A percentile compares a stretch with the other conserved stretches of the same genome.
Conservation (phyloP, 2,888 invertebrate species). For the Troglohyphantes excavatus region DNA sequence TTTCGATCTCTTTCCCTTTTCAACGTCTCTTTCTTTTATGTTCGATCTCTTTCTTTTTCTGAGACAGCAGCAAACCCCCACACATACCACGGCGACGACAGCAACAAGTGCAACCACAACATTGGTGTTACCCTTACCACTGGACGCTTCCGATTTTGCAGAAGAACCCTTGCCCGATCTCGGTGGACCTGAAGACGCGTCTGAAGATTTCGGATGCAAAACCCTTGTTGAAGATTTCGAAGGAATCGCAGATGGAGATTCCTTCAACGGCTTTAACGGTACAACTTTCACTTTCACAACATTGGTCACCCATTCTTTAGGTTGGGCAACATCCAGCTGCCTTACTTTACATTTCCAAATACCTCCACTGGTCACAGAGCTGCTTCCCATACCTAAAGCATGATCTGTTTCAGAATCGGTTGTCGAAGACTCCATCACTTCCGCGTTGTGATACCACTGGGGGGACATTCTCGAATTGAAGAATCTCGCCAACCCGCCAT, state of each 20-base stretch:
- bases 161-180: not conserved
- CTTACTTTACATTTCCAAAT: constrained; percentile 40
- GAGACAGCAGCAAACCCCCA: not conserved
- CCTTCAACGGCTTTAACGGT: not conserved
- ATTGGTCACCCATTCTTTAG: constrained; percentile 35
- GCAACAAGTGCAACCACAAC: not conserved
- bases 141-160: not conserved
- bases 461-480: constrained; percentile 9
- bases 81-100: not conserved
- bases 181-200: not conserved
- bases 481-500: not conserved
- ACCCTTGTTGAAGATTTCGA: not conserved
- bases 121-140: not conserved
- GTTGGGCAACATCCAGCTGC: not conserved
- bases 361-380: not conserved
- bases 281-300: constrained; percentile 28
- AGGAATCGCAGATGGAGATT: too few relatives aligned
- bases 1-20: not conserved
- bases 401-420: not conserved
- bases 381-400: not conserved
- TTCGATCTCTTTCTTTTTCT: not conserved
- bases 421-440: not conserved
- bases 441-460: constrained; percentile 42
- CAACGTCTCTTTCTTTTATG: not conserved
- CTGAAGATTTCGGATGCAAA: not conserved